Conservation (phyloP, 2,888 invertebrate species). For the Philonicus albiceps region DNA sequence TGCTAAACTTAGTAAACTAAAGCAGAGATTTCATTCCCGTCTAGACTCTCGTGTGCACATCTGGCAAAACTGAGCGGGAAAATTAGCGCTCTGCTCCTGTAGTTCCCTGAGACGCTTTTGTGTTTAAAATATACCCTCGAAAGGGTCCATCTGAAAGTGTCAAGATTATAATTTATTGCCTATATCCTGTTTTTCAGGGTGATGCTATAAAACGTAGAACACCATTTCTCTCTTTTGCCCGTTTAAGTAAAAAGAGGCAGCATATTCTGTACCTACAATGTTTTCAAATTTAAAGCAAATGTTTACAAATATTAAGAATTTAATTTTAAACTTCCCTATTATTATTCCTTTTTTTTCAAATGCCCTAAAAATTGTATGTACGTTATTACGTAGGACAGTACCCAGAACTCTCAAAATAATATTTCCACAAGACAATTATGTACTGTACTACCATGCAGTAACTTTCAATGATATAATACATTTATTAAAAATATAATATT, state of each 20-base stretch:
- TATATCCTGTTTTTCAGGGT: slow-evolving; percentile 2
- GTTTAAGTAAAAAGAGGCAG: not conserved
- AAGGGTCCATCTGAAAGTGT: slow-evolving; percentile 28
- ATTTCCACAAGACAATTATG: too few species aligned
- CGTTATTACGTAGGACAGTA: not conserved
- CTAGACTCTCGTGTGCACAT: not conserved
- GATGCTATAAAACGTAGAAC: not conserved
- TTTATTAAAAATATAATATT: too few species aligned
- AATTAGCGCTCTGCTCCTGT: not conserved
- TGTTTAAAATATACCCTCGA: not conserved
- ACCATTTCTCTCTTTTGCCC: not conserved
- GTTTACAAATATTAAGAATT: too few species aligned
- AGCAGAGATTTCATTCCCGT: not conserved
- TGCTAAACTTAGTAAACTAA: not conserved
- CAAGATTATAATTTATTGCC: slow-evolving; percentile 26
- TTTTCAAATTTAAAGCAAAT: not conserved
- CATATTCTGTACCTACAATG: not conserved
- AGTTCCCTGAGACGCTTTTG: not conserved
- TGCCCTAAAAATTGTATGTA: not conserved
- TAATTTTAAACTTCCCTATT: too few species aligned
- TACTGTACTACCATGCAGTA: too few species aligned
- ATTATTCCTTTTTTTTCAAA: too few species aligned
- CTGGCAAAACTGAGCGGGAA: not conserved
- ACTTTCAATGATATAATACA: too few species aligned
- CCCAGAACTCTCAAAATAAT: too few species aligned